These are phyloP conservation scores for Drosophila elegans DNA, from an alignment of 1,140 invertebrate species.

Conservation along the genomic window DNA sequence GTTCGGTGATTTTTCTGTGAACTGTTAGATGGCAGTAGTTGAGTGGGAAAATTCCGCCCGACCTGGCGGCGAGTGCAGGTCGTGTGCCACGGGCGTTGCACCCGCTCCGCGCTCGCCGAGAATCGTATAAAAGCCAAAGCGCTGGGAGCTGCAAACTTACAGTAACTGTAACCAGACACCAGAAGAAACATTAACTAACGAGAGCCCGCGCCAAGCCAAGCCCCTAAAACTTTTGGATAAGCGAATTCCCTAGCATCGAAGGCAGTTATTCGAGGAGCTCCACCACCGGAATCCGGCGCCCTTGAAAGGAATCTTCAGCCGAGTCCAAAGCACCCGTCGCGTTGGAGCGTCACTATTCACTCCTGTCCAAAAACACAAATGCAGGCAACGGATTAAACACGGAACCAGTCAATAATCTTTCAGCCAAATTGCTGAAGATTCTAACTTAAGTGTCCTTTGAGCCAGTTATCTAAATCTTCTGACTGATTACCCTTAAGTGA, in stretches of 20 bases:
- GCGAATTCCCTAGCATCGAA: neutral
- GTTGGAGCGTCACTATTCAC: conserved; percentile 6
- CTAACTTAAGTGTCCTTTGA: conserved; percentile 37
- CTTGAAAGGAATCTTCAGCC: neutral
- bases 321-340: conserved; percentile 4
- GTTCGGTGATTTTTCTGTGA: conserved; percentile 58
- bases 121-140: conserved; percentile 61
- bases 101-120: conserved; percentile 39
- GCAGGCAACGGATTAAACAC: conserved; percentile 15
- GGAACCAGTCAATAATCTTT: conserved; percentile 61
- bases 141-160: conserved; percentile 6
- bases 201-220: conserved; percentile 3
- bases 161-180: conserved; percentile 33
- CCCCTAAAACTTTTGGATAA: conserved; percentile 5
- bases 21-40: conserved; percentile 35
- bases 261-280: neutral
- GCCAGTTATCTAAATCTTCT: neutral
- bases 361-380: neutral
- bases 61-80: conserved; percentile 31
- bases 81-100: conserved; percentile 42
- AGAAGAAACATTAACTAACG: conserved; percentile 15
- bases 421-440: conserved; percentile 63
- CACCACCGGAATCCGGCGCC: too few relatives aligned
- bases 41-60: conserved; percentile 58
- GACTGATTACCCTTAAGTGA: conserved; percentile 5